Percentiles rank a stretch among this genome's conserved stretches.
Conservation (phyloP, 2,888 invertebrate species). For the Cephus spinipes region DNA sequence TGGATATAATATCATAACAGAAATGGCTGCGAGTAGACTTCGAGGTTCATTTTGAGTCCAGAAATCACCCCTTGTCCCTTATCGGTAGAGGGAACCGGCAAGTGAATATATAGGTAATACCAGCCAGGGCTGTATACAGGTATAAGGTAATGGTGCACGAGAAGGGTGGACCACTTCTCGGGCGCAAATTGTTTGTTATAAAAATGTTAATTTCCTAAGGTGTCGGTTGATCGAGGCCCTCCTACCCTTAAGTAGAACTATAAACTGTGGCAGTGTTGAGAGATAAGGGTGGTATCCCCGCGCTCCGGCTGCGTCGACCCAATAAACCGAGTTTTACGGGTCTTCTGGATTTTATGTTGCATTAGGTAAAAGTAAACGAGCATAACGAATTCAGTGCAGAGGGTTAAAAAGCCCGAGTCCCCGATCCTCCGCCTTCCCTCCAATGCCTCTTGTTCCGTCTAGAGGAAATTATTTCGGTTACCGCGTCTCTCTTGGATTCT, state of each 20-base stretch:
- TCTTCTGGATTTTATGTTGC: conserved; percentile 36
- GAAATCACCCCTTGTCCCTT: no score
- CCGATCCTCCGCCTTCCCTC: not conserved
- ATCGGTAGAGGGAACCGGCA: conserved; percentile 14
- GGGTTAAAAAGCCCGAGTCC: not conserved
- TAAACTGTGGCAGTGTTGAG: conserved; percentile 33
- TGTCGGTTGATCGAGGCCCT: conserved; percentile 17
- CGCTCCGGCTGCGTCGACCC: conserved; percentile 22
- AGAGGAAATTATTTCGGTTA: no score
- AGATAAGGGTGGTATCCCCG: conserved; percentile 34
- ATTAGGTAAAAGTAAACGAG: conserved; percentile 35
- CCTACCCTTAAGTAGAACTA: conserved; percentile 26
- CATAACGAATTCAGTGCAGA: conserved; percentile 37
- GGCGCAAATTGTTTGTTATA: conserved; percentile 48
- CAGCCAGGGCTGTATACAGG: conserved; percentile 17
- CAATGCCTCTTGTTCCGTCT: no score
- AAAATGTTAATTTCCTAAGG: conserved; percentile 55
- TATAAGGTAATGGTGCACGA: conserved; percentile 14
- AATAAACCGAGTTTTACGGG: conserved; percentile 37
- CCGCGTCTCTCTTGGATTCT: no score
- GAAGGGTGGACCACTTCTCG: conserved; percentile 6
- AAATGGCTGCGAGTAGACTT: no score
- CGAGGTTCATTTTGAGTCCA: no score
- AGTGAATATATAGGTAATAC: conserved; percentile 5
- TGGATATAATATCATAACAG: conserved; percentile 46